Evolutionary conservation across 2,797 vertebrate species (phyloP).

Genomic region (Melanotaenia maccullochi): DNA sequence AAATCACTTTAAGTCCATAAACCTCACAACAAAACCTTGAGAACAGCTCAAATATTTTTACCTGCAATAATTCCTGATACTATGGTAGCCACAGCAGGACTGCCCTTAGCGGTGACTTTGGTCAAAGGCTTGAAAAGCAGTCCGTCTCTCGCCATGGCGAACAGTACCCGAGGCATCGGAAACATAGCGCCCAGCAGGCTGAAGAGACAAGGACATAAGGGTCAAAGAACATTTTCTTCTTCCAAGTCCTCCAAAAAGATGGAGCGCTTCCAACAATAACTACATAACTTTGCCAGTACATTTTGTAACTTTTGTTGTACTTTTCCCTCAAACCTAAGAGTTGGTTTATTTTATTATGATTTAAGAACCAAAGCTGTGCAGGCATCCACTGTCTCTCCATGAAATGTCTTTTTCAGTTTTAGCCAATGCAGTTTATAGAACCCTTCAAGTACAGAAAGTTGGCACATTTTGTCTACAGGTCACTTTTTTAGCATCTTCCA

Average conservation of each 20-base stretch:
- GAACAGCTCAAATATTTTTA: slow-evolving; percentile 55
- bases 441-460: no score
- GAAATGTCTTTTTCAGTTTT: no score
- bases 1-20: slow-evolving; percentile 14
- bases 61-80: slow-evolving; percentile 87
- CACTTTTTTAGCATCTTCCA: no score
- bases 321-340: no score
- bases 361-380: no score
- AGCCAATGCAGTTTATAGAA: no score
- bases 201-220: slow-evolving; percentile 1
- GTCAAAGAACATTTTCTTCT: not conserved
- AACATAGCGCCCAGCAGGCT: slow-evolving; percentile 92
- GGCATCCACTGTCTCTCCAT: no score
- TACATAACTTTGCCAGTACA: no score
- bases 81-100: slow-evolving; percentile 87
- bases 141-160: slow-evolving; percentile 91
- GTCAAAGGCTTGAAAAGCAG: slow-evolving; percentile 87
- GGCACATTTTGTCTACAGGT: no score
- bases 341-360: no score
- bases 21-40: not conserved
- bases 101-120: slow-evolving; percentile 82
- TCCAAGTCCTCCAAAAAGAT: slow-evolving; percentile 1
- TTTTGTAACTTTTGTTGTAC: no score
- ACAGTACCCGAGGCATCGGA: slow-evolving; percentile 90
- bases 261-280: not conserved